Evolutionary conservation across 2,888 invertebrate species (phyloP).

Genomic region (Cephus sareptanus): DNA sequence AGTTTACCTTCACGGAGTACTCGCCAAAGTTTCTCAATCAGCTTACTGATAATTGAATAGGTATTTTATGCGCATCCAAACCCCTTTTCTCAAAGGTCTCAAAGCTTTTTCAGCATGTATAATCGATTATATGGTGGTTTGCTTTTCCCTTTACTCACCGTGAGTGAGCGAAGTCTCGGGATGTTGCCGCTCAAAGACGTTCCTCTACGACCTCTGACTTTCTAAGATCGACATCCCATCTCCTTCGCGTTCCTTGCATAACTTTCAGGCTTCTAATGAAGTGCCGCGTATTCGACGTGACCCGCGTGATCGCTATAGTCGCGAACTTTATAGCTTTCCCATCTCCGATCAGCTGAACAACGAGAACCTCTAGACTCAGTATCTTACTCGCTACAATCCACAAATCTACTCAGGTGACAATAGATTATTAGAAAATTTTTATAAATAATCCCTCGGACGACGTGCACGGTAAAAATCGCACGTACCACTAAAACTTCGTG

Average conservation of each 20-base stretch:
- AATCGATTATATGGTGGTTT: neutral
- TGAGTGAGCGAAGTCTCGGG: neutral
- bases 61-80: slow-evolving; percentile 21
- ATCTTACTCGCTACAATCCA: neutral
- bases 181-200: neutral
- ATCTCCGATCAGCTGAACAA: neutral
- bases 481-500: neutral
- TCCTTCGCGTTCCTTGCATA: slow-evolving; percentile 30
- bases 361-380: neutral
- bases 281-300: slow-evolving; percentile 10
- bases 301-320: neutral
- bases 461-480: neutral
- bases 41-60: slow-evolving; percentile 32
- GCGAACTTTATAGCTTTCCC: neutral
- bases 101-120: neutral
- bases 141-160: neutral
- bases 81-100: neutral
- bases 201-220: neutral
- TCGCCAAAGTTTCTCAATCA: slow-evolving; percentile 28
- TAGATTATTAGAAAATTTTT: neutral
- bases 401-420: neutral
- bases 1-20: neutral
- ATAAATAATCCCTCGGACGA: neutral
- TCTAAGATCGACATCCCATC: neutral
- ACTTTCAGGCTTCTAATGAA: slow-evolving; percentile 39